Conservation (phyloP, 92 coral and sea anemone genomes). For the Montipora capitata region DNA sequence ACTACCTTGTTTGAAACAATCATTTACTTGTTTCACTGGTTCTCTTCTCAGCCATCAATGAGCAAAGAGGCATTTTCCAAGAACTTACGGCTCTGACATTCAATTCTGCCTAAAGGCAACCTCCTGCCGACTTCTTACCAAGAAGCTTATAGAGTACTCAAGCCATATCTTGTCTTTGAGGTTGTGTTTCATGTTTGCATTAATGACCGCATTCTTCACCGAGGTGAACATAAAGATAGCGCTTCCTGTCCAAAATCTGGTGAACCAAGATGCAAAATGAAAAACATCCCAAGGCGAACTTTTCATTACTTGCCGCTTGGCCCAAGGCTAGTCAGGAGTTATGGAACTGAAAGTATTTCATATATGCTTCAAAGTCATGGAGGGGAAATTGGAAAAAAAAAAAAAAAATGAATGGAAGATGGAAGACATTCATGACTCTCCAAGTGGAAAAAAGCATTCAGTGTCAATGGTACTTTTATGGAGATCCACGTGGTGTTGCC, state of each 20-base stretch:
- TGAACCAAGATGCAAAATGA: no score
- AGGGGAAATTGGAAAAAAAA: constrained; percentile 9
- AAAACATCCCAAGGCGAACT: constrained; percentile 47
- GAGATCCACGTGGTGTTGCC: constrained; percentile 60
- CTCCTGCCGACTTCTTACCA: constrained; percentile 48
- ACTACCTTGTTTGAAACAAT: constrained; percentile 35
- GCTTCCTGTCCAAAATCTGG: constrained; percentile 30
- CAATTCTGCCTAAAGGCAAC: constrained; percentile 54
- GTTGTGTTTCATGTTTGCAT: constrained; percentile 44
- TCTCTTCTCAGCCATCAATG: constrained; percentile 54
- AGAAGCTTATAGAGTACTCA: constrained; percentile 52
- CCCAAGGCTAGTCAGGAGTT: constrained; percentile 58
- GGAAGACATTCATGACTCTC: constrained; percentile 60
- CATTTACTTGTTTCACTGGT: constrained; percentile 55
- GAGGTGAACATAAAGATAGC: constrained; percentile 40
- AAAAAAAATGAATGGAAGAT: neutral
- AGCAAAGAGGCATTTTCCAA: constrained; percentile 74
- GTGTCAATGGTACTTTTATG: constrained; percentile 33
- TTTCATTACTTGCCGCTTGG: constrained; percentile 69
- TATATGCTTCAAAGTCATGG: constrained; percentile 55
- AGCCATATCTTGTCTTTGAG: constrained; percentile 48
- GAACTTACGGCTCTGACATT: constrained; percentile 49
- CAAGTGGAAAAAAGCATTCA: constrained; percentile 60
- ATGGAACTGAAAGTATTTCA: constrained; percentile 45
- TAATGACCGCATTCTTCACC: constrained; percentile 60